A percentile compares a stretch with the other conserved stretches of the same genome.
These are phyloP conservation scores for Apamea epomidion DNA, from an alignment of 2,888 invertebrate genomes.

Conservation along the genomic window DNA sequence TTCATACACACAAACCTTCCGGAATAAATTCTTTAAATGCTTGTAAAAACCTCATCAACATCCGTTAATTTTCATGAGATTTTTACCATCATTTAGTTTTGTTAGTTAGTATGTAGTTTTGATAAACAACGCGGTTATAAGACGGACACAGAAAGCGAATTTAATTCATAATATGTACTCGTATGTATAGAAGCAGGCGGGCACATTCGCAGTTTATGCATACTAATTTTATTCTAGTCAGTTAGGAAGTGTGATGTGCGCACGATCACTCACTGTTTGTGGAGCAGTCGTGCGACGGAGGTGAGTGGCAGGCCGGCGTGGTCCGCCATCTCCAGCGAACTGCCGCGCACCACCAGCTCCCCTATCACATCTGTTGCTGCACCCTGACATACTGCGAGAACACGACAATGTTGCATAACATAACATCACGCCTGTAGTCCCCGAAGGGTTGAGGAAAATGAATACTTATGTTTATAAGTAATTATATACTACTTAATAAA, in stretches of 20 bases:
- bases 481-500: too few species aligned
- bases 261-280: slow-evolving; percentile 75
- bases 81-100: too few species aligned
- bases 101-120: too few species aligned
- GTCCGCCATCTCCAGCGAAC: slow-evolving; percentile 77
- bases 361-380: slow-evolving; percentile 80
- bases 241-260: background rate
- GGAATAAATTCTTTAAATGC: background rate
- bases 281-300: slow-evolving; percentile 78
- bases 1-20: background rate
- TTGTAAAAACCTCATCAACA: background rate
- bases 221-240: background rate
- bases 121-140: too few species aligned
- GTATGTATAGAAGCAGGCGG: too few species aligned
- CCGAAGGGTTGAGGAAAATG: background rate
- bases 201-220: background rate
- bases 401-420: background rate
- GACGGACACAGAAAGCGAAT: too few species aligned
- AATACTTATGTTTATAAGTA: background rate
- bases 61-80: too few species aligned
- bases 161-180: too few species aligned
- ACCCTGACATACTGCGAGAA: slow-evolving; percentile 83
- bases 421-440: background rate
- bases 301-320: slow-evolving; percentile 79
- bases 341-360: slow-evolving; percentile 84